Evolutionary conservation across 2,797 vertebrate genomes (phyloP).

Genomic region (Choloepus didactylus): DNA sequence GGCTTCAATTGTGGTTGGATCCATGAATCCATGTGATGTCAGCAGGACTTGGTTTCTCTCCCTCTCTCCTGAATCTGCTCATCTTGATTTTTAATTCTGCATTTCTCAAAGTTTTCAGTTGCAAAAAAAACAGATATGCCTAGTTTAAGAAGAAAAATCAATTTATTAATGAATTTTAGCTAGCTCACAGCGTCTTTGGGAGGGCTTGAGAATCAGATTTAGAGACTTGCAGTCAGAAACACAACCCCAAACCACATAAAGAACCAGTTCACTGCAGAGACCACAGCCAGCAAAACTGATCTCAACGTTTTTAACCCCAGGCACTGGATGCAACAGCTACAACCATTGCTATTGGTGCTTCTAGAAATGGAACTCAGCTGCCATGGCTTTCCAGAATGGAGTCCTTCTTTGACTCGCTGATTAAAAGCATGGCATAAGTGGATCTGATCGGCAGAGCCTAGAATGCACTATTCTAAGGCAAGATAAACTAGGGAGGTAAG

Average conservation of each 20-base stretch:
- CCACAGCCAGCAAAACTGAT: neutral
- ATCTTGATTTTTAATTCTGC: constrained; percentile 14
- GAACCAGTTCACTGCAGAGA: neutral
- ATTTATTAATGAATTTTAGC: constrained; percentile 4
- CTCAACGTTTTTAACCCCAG: neutral
- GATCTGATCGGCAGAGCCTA: neutral
- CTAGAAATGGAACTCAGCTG: neutral
- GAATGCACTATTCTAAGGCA: neutral
- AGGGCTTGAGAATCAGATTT: constrained; percentile 10
- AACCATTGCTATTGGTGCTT: neutral
- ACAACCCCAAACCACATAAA: neutral
- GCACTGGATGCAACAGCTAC: neutral
- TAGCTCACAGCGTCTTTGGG: neutral
- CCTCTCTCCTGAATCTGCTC: neutral
- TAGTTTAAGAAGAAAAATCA: constrained; percentile 1
- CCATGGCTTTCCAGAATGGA: neutral
- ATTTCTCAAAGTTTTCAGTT: neutral
- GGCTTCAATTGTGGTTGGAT: neutral
- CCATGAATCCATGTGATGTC: neutral
- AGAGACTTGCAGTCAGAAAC: neutral
- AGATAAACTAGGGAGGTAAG: neutral
- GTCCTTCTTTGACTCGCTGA: neutral
- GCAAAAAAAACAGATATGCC: neutral
- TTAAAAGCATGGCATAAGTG: neutral
- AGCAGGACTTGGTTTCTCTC: neutral